These are phyloP conservation scores for Onychorhynchus coronatus DNA, from an alignment of 2,113 vertebrate genomes.

Conservation along the genomic window DNA sequence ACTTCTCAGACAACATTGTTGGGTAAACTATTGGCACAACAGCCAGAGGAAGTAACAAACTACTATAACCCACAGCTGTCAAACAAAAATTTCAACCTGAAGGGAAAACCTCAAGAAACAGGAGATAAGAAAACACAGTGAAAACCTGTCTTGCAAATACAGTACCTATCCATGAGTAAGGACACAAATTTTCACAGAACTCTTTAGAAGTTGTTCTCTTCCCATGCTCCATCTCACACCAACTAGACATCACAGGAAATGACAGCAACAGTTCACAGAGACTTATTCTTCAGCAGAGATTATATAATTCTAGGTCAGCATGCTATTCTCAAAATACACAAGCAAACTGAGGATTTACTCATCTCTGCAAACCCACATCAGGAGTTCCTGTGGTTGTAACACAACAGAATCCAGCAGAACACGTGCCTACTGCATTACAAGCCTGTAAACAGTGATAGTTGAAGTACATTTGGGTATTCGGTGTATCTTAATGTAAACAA, in stretches of 20 bases:
- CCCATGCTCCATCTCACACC: neutral
- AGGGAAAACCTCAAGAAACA: neutral
- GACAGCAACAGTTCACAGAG: neutral
- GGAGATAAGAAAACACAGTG: neutral
- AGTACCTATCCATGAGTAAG: neutral
- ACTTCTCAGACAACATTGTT: neutral
- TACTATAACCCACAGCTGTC: neutral
- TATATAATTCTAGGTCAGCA: neutral
- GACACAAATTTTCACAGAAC: neutral
- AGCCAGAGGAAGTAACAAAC: neutral
- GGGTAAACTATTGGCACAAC: neutral
- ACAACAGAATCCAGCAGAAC: neutral
- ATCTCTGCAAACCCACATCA: neutral
- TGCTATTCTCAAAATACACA: neutral
- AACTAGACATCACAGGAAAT: neutral
- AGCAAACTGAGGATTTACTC: neutral
- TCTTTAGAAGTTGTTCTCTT: neutral
- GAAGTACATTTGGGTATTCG: neutral
- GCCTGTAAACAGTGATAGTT: neutral
- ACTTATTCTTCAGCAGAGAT: neutral
- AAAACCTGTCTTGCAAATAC: neutral
- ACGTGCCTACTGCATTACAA: fast-evolving
- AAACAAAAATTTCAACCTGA: neutral
- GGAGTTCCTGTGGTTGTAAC: neutral
- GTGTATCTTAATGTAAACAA: neutral